A percentile compares a stretch with the other conserved stretches of the same genome.
Evolutionary conservation across 2,797 vertebrate genomes (phyloP).

Genomic region (Mionectes olivaceus): DNA sequence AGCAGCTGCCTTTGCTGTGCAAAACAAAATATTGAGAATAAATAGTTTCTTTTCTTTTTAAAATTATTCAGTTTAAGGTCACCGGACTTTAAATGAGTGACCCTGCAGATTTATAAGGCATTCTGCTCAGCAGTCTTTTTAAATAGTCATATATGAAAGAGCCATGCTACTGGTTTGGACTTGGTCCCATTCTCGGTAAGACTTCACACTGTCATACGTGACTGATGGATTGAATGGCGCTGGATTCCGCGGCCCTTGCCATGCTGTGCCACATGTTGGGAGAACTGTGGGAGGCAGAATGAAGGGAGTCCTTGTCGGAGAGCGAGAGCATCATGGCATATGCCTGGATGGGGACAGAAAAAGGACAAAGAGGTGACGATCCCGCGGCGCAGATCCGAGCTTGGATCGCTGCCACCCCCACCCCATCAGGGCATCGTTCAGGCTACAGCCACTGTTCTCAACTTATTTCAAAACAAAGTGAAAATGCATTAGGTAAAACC

Average conservation of each 20-base stretch:
- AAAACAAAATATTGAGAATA: conserved; percentile 99
- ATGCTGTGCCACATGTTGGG: conserved; percentile 96
- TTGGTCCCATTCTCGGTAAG: conserved; percentile 83
- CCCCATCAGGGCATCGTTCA: fast-evolving
- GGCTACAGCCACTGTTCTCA: not conserved
- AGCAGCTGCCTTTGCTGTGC: conserved; percentile 99
- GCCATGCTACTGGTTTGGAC: conserved; percentile 80
- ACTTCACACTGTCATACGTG: conserved; percentile 91
- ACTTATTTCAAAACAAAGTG: not conserved
- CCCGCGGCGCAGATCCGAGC: fast-evolving
- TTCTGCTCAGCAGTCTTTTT: conserved; percentile 95
- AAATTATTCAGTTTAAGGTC: conserved; percentile 89
- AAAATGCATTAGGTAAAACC: conserved; percentile 9
- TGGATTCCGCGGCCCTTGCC: conserved; percentile 93
- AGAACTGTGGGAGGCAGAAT: conserved; percentile 87
- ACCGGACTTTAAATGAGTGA: conserved; percentile 85
- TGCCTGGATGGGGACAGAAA: conserved; percentile 78
- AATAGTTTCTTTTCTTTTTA: conserved; percentile 92
- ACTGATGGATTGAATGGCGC: conserved; percentile 96
- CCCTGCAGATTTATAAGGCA: conserved; percentile 89
- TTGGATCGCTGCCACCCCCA: not conserved
- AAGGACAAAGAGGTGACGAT: not conserved
- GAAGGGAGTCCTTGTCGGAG: conserved; percentile 95
- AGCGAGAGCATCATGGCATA: conserved; percentile 99
- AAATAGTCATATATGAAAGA: conserved; percentile 82